Conservation (phyloP, 2,113 vertebrate genomes). For the Opisthocomus hoazin region DNA sequence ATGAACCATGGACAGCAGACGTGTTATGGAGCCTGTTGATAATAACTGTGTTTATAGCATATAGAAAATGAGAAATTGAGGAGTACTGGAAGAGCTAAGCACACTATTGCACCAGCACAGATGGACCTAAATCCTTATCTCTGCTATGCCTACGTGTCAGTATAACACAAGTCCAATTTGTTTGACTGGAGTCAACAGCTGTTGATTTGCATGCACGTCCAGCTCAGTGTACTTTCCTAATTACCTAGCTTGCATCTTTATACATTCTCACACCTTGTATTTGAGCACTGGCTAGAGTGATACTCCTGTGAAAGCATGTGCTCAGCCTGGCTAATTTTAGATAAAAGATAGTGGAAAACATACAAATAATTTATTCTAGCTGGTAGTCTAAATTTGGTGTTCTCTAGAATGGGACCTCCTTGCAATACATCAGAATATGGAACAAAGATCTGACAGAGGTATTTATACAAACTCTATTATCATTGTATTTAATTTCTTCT, state of each 20-base stretch:
- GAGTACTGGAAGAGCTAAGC: background rate
- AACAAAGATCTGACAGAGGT: background rate
- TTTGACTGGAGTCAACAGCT: background rate
- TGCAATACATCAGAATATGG: background rate
- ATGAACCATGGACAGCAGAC: background rate
- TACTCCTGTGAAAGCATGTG: background rate
- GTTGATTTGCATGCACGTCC: background rate
- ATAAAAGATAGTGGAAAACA: background rate
- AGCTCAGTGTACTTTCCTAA: background rate
- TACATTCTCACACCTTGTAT: background rate
- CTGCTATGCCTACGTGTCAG: background rate
- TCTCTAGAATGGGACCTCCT: background rate
- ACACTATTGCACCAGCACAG: background rate
- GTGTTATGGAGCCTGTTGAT: background rate
- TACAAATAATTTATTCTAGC: background rate
- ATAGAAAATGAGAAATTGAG: background rate
- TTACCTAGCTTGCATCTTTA: background rate
- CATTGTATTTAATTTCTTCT: background rate
- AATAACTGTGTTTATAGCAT: background rate
- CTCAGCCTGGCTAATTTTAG: background rate
- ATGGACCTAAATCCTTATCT: background rate
- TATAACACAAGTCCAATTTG: background rate
- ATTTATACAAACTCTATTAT: background rate
- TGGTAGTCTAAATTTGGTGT: background rate
- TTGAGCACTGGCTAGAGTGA: background rate